Conservation (phyloP, 2,113 vertebrate species). For the Gnathonemus longibarbis region DNA sequence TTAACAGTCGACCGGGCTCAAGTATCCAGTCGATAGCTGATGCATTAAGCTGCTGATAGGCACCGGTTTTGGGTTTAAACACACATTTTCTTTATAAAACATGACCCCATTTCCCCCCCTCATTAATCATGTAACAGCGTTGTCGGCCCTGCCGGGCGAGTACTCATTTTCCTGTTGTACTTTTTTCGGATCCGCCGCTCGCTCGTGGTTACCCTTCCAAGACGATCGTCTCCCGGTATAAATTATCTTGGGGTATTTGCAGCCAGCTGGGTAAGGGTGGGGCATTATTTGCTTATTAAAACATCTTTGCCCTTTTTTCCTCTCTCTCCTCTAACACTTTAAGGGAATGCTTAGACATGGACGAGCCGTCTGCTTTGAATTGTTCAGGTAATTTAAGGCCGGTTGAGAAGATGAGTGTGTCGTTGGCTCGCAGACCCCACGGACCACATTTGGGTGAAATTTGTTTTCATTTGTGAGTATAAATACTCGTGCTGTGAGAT, state of each 20-base stretch:
- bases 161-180: conserved; percentile 39
- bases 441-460: neutral
- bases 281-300: neutral
- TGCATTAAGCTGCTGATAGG: conserved; percentile 66
- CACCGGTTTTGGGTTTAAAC: conserved; percentile 67
- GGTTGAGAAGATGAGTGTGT: neutral
- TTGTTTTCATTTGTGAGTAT: conserved; percentile 17
- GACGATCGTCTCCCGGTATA: conserved; percentile 15
- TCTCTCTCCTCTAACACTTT: neutral
- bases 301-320: neutral
- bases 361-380: neutral
- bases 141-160: conserved; percentile 30
- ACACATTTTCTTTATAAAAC: conserved; percentile 75
- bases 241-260: conserved; percentile 14
- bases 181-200: neutral
- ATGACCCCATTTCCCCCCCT: conserved; percentile 66
- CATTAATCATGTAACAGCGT: conserved; percentile 71
- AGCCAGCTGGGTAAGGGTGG: neutral
- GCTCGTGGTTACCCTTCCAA: conserved; percentile 3
- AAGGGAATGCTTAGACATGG: neutral
- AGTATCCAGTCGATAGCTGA: conserved; percentile 72
- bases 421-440: neutral
- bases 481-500: conserved; percentile 10
- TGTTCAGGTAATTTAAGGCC: neutral
- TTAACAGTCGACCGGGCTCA: conserved; percentile 54